Percentiles rank a stretch among this genome's conserved stretches.
These are phyloP conservation scores for Vicugna pacos DNA, from an alignment of 2,113 vertebrate genomes.

Conservation along the genomic window DNA sequence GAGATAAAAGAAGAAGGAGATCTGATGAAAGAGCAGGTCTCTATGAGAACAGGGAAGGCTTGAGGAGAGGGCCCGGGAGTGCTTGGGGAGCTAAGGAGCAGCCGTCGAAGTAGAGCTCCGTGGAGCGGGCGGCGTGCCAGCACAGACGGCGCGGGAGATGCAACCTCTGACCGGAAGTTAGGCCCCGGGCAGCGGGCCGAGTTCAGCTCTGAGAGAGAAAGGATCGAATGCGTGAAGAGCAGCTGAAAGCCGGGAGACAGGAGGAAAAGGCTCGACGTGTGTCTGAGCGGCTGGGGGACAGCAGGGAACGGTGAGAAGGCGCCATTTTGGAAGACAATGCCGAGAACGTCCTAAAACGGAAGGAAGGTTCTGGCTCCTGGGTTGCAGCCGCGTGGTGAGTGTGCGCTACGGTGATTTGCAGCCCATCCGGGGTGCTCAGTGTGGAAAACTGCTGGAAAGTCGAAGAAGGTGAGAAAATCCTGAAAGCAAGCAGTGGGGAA, in stretches of 20 bases:
- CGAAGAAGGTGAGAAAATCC: slow-evolving; percentile 51
- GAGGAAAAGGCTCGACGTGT: background rate
- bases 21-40: background rate
- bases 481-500: slow-evolving; percentile 36
- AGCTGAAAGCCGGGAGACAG: background rate
- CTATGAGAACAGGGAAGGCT: background rate
- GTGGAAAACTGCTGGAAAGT: slow-evolving; percentile 30
- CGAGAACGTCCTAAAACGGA: slow-evolving; percentile 19
- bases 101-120: background rate
- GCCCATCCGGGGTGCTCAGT: background rate
- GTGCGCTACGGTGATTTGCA: background rate
- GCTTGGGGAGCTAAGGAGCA: background rate
- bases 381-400: background rate
- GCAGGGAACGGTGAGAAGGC: background rate
- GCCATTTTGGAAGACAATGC: slow-evolving; percentile 5
- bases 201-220: background rate
- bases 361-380: slow-evolving; percentile 35
- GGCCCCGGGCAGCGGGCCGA: background rate
- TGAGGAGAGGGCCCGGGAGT: background rate
- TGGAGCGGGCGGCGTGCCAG: background rate
- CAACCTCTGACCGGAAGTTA: slow-evolving; percentile 43
- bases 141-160: slow-evolving; percentile 35
- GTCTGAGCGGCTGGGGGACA: background rate
- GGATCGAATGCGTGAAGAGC: background rate
- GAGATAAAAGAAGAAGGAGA: slow-evolving; percentile 20